A percentile compares a stretch with the other conserved stretches of the same genome.
These are phyloP conservation scores for Phasia obesa DNA, from an alignment of 2,888 invertebrate species.

Conservation along the genomic window DNA sequence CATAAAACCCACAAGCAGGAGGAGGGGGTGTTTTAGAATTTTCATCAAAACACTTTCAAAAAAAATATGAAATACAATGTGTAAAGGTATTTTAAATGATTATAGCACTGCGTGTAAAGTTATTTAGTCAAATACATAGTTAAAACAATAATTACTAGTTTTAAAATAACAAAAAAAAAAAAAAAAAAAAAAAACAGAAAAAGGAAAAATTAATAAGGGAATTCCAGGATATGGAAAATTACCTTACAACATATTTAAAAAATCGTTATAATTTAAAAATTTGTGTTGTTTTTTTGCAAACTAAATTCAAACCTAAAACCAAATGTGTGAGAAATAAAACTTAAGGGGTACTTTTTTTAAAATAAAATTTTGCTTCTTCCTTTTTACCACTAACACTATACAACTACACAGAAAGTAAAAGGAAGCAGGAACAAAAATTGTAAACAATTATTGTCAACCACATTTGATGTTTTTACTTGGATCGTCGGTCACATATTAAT, in stretches of 20 bases:
- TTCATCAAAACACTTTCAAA: conserved; percentile 47
- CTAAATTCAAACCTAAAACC: conserved; percentile 15
- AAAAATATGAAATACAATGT: conserved; percentile 49
- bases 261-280: conserved; percentile 55
- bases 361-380: conserved; percentile 37
- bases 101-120: conserved; percentile 51
- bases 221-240: conserved; percentile 60
- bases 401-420: conserved; percentile 1
- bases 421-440: conserved; percentile 46
- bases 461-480: conserved; percentile 49
- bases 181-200: conserved; percentile 35
- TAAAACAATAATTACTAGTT: conserved; percentile 54
- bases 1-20: conserved; percentile 25
- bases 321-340: conserved; percentile 48
- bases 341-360: conserved; percentile 54
- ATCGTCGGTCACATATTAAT: conserved; percentile 10
- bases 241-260: conserved; percentile 41
- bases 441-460: conserved; percentile 63
- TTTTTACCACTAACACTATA: not conserved
- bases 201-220: too few species aligned
- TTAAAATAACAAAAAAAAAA: not conserved
- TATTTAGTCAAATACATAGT: conserved; percentile 51
- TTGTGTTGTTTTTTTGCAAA: conserved; percentile 51
- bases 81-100: conserved; percentile 66
- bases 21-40: conserved; percentile 59